Conservation (phyloP, 2,113 vertebrate species). For the Carettochelys insculpta region DNA sequence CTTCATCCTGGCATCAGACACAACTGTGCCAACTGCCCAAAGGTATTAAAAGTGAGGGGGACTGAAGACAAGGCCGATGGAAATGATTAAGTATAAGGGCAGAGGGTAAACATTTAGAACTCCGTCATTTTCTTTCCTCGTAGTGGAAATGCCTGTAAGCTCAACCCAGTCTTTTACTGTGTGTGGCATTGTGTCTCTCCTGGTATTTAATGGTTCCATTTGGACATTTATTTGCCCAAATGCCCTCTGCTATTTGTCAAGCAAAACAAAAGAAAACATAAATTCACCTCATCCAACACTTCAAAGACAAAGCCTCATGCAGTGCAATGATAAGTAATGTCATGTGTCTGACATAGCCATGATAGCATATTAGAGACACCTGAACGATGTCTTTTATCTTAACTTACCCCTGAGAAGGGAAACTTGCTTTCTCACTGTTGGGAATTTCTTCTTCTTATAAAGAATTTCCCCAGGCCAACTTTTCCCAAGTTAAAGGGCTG, state of each 20-base stretch:
- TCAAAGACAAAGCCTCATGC: conserved; percentile 57
- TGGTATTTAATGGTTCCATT: conserved; percentile 14
- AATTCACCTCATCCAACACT: conserved; percentile 14
- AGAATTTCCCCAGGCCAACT: not conserved
- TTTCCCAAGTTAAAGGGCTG: not conserved
- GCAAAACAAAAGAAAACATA: not conserved
- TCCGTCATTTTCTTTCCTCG: not conserved
- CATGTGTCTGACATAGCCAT: conserved; percentile 60
- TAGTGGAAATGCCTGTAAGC: not conserved
- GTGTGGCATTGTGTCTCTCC: not conserved
- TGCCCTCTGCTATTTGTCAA: conserved; percentile 54
- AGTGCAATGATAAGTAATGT: conserved; percentile 66
- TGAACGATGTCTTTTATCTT: conserved; percentile 51
- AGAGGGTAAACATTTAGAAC: not conserved
- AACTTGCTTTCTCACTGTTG: conserved; percentile 23
- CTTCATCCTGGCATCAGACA: not conserved
- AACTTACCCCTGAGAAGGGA: conserved; percentile 35
- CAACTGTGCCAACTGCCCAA: not conserved
- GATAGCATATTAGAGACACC: conserved; percentile 56
- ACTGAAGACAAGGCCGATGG: not conserved
- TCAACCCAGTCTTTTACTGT: not conserved
- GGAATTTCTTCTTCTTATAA: not conserved
- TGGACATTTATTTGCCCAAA: conserved; percentile 44
- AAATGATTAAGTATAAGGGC: not conserved
- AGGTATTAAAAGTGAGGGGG: not conserved